Percentiles rank a stretch among this genome's conserved stretches.
phyloP scores from a whole-genome alignment of 2,113 vertebrate species.

The Rhinichthys klamathensis region DNA sequence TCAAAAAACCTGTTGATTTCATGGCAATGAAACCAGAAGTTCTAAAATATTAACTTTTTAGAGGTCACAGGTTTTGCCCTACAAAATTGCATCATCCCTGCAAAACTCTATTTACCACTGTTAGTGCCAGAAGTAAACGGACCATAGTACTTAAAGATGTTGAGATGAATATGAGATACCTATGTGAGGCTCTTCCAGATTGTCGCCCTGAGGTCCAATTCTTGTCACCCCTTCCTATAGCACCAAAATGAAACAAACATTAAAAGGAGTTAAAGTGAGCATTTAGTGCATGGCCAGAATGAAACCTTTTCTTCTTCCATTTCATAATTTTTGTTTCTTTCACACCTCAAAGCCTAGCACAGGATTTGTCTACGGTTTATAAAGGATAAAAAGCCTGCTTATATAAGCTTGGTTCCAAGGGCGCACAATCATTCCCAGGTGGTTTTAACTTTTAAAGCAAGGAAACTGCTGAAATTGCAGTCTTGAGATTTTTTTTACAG shows the following conservation, averaged over 20 bases:
- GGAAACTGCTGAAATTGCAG: conserved; percentile 64
- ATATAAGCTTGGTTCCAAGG: conserved; percentile 52
- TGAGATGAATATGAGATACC: conserved; percentile 73
- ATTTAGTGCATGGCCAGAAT: conserved; percentile 5
- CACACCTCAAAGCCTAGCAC: conserved; percentile 44
- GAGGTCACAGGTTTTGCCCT: neutral
- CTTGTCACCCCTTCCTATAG: conserved; percentile 91
- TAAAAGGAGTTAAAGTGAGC: neutral
- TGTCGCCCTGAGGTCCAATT: conserved; percentile 85
- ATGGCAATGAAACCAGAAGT: neutral
- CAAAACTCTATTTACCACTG: neutral
- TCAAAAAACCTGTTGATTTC: neutral
- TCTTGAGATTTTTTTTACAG: conserved; percentile 62
- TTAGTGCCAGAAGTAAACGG: conserved; percentile 6
- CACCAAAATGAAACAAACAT: conserved; percentile 29
- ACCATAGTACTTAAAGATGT: neutral
- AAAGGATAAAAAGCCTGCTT: conserved; percentile 57
- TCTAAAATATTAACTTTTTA: neutral
- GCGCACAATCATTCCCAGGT: conserved; percentile 61
- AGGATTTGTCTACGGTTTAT: conserved; percentile 57
- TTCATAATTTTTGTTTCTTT: conserved; percentile 10
- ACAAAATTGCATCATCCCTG: neutral
- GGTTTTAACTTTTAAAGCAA: conserved; percentile 59
- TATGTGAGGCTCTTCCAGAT: conserved; percentile 85
- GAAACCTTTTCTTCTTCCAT: neutral